These are phyloP conservation scores for Octomys mimax DNA, from an alignment of 2,797 vertebrate species.

Conservation along the genomic window DNA sequence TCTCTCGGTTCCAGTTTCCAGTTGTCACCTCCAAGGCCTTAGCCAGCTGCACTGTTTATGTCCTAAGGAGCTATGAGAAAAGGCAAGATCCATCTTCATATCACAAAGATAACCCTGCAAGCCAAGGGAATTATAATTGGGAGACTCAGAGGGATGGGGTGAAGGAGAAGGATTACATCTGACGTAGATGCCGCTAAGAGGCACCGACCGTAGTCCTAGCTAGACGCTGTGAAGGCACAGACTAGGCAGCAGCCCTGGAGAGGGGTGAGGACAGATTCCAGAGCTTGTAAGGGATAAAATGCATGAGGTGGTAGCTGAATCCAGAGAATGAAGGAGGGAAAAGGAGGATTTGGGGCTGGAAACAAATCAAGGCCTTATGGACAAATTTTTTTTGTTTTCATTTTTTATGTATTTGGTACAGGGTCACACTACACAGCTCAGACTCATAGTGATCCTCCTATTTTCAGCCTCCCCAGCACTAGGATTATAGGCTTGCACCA, in stretches of 20 bases:
- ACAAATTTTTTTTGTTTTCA: neutral
- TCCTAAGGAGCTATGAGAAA: neutral
- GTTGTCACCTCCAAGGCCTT: neutral
- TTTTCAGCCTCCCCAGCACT: no score
- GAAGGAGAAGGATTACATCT: neutral
- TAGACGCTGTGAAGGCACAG: neutral
- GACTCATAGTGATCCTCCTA: no score
- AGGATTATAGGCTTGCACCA: no score
- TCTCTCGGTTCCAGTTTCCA: neutral
- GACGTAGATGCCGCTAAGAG: neutral
- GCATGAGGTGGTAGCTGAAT: neutral
- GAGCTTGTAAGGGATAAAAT: neutral
- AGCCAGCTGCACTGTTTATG: neutral
- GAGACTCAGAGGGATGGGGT: neutral
- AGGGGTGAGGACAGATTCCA: neutral
- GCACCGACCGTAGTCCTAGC: neutral
- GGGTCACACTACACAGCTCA: no score
- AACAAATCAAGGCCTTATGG: neutral
- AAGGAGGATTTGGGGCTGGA: neutral
- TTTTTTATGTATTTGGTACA: no score
- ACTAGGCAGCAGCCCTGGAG: neutral
- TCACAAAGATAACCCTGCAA: neutral
- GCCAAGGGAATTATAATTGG: neutral
- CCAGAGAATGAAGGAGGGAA: neutral
- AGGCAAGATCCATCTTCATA: neutral